Evolutionary conservation across 2,888 invertebrate species (phyloP), one percentile per base, ranked within the genome.

Genomic region (Chloroclysta siterata): DNA sequence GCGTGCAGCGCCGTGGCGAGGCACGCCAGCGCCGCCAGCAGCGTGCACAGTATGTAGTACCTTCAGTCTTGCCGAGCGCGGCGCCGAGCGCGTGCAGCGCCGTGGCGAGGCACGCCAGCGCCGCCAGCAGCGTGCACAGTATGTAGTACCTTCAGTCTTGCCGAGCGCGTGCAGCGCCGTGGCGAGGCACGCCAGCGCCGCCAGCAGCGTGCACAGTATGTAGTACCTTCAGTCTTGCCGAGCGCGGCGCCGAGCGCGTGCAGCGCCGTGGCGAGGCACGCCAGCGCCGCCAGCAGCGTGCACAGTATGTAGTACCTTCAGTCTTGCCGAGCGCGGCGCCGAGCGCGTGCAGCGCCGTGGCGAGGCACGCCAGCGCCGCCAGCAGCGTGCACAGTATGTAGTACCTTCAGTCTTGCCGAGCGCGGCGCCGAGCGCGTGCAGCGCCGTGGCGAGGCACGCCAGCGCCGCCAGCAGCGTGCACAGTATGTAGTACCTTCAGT

Each of bases 1-100:
- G 84, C 77, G 63, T 91, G 90, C 47, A 89, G 73, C 0, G 77
- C 81, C 5, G 90, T 90, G 0, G 88, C 89, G 41, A 89, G 69
- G 41, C 80, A 75, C 0, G 81, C 80, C n/a, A 89, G 66, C 17
- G 84, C 83, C 2, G 80, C 58, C 57, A 90, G 66, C 63, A 83
- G 68, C 5, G 88, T 82, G 66, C 80, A 76, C 2, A 84, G 57
- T n/a, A n/a, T 22, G 22, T 22, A 3, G 22, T 22, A 88, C 90
- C 87, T 59, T 87, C 85, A n/a, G 77, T 73, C 53, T 81, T 80
- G 1, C 81, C 83, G 57, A 84, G 84, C 10, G 79, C 71, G n/a
- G 85, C 84, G 0, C 83, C 85, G 7, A 89, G 70, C 33, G 84
- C 77, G 63, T 91, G 90, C 47, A 89, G 73, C 0, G 77, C 81